Conservation (phyloP, 2,113 vertebrate species). For the Uria aalge region DNA sequence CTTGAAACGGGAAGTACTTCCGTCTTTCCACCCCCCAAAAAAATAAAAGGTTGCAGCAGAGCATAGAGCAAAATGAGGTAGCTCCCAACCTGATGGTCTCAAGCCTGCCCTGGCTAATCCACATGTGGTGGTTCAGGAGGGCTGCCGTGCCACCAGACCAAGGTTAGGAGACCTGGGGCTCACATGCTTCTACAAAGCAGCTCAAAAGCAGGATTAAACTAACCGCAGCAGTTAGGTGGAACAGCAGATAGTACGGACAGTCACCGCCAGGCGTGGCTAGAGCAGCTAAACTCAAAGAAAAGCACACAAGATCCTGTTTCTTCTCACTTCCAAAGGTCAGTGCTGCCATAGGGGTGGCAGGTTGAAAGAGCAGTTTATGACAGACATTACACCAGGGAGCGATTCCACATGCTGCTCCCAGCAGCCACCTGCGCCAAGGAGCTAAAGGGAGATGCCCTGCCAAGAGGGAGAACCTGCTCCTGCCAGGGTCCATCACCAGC, state of each 20-base stretch:
- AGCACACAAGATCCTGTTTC: background rate
- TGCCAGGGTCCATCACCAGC: rapidly evolving
- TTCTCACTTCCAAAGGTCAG: background rate
- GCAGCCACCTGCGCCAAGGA: background rate
- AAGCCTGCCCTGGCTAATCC: background rate
- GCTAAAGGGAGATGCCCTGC: background rate
- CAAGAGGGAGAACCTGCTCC: background rate
- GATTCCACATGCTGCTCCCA: background rate
- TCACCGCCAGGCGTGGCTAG: background rate
- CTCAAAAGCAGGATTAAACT: background rate
- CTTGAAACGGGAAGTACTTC: background rate
- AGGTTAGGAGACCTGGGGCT: background rate
- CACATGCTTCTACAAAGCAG: rapidly evolving
- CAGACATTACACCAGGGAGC: background rate
- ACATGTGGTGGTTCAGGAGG: too few relatives aligned
- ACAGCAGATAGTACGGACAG: background rate
- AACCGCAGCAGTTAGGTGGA: background rate
- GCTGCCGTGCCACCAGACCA: background rate
- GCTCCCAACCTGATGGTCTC: background rate
- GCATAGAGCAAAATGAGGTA: background rate
- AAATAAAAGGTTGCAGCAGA: background rate
- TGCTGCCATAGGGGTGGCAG: rapidly evolving
- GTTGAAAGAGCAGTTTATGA: background rate
- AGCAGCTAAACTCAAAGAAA: background rate
- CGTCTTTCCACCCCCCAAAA: background rate